Base-by-base conservation (phyloP, 2,888 invertebrate species). In the Eupsilia transversa region DNA sequence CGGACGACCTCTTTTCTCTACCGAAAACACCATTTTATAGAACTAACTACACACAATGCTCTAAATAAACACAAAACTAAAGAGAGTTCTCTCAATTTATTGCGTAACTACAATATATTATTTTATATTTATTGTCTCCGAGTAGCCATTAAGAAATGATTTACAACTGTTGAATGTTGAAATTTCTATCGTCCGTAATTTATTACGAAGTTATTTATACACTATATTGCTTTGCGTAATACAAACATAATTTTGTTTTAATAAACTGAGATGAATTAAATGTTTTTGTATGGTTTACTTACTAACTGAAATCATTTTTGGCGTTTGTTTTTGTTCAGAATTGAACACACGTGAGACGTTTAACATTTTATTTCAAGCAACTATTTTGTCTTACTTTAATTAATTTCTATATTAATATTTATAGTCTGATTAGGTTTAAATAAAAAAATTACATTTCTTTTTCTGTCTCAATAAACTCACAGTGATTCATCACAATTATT, bases 41-140 rank as follows among this genome's bases (percentile, higher is more conserved):
- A n/a, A 27, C 1, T 17, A 54, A 70, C 23, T 27, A 75, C 23
- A 33, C 57, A 43, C 20, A 74, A 65, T 57, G 41, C 17, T 30
- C n/a, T 54, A 60, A 61, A 74, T 84, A 66, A 71, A 82, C 57
- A 80, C 54, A 73, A 66, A 80, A 83, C 85, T 74, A 75, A 30
- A 82, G 67, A 59, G 49, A 70, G n/a, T 52, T 60, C 38, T 46
- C 64, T 38, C 73, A 83, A 80, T 84, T 79, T 86, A 84, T 72
- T 65, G 56, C 74, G 57, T 77, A 59, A 77, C 74, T 76, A 67
- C 76, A 63, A 72, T 84, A 87, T 64, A 87, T 83, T 80, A 82
- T 86, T 81, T 77, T 78, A 78, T 84, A 86, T 87, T 87, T 87
- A 87, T 82, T 84, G 86, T 87, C 87, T 87, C 82, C 67, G 52